Evolutionary conservation across 2,797 vertebrate species (phyloP).

Genomic region (Fratercula arctica): DNA sequence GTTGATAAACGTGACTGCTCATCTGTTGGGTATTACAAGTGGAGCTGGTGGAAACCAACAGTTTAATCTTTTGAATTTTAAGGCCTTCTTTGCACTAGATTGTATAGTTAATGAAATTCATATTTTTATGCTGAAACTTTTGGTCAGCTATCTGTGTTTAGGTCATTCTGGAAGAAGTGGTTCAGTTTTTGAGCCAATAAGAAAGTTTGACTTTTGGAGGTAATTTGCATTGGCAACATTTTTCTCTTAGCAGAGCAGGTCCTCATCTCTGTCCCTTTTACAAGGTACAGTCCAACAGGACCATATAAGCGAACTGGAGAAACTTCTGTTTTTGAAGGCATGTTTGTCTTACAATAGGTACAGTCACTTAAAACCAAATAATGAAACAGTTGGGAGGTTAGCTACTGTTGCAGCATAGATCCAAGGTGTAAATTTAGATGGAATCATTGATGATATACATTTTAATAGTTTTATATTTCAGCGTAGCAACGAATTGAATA

Average conservation of each 20-base stretch:
- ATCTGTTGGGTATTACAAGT: neutral
- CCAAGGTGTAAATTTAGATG: neutral
- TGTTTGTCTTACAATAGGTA: neutral
- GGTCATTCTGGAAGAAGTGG: neutral
- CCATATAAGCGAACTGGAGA: neutral
- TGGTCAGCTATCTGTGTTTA: neutral
- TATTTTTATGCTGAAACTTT: neutral
- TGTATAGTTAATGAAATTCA: neutral
- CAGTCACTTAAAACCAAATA: neutral
- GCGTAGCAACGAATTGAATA: neutral
- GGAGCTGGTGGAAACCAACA: neutral
- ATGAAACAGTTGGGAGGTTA: neutral
- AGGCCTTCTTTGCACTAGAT: neutral
- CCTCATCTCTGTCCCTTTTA: neutral
- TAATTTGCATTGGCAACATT: neutral
- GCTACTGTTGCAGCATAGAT: neutral
- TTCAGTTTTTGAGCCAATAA: neutral
- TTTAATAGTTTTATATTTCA: neutral
- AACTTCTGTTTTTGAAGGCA: neutral
- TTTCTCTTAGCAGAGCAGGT: neutral
- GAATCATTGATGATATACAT: neutral
- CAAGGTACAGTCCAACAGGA: neutral
- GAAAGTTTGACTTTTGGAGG: neutral
- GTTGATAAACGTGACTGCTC: neutral
- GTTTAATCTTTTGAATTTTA: neutral